Evolutionary conservation across 2,113 vertebrate genomes (phyloP).

Genomic region (Apeltes quadracus): DNA sequence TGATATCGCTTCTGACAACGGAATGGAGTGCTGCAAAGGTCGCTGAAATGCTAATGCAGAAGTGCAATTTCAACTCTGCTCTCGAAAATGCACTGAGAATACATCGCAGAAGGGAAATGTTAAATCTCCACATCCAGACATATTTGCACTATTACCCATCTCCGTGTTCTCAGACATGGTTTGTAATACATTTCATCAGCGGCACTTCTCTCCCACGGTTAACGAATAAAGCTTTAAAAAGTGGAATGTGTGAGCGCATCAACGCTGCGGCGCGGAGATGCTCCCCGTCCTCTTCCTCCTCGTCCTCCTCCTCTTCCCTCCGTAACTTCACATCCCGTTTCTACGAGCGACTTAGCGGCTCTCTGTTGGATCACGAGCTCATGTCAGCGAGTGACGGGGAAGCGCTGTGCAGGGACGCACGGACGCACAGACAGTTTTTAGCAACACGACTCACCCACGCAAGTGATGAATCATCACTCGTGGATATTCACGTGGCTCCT

Average conservation of each 20-base stretch:
- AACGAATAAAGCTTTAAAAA: not conserved
- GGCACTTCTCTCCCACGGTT: no score
- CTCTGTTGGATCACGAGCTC: conserved; percentile 67
- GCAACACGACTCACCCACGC: no score
- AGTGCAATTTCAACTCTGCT: conserved; percentile 51
- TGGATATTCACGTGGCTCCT: conserved; percentile 56
- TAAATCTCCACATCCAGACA: conserved; percentile 26
- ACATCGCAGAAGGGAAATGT: conserved; percentile 29
- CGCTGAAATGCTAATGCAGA: conserved; percentile 54
- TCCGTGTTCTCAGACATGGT: conserved; percentile 14
- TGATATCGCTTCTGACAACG: conserved; percentile 37
- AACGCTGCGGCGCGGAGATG: conserved; percentile 46
- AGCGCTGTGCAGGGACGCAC: conserved; percentile 23
- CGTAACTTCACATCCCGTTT: conserved; percentile 40
- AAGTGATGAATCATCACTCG: conserved; percentile 51
- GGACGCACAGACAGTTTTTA: no score
- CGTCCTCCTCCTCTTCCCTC: conserved; percentile 16
- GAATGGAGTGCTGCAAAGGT: conserved; percentile 62
- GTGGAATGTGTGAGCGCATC: conserved; percentile 68
- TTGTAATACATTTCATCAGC: no score
- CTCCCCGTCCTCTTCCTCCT: conserved; percentile 26
- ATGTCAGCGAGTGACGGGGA: conserved; percentile 62
- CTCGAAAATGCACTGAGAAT: conserved; percentile 41
- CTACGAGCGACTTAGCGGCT: conserved; percentile 64
- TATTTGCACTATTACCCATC: conserved; percentile 32